Evolutionary conservation across 2,888 invertebrate genomes (phyloP), one percentile per base, ranked within the genome.

Genomic region (Drosophila borborema): DNA sequence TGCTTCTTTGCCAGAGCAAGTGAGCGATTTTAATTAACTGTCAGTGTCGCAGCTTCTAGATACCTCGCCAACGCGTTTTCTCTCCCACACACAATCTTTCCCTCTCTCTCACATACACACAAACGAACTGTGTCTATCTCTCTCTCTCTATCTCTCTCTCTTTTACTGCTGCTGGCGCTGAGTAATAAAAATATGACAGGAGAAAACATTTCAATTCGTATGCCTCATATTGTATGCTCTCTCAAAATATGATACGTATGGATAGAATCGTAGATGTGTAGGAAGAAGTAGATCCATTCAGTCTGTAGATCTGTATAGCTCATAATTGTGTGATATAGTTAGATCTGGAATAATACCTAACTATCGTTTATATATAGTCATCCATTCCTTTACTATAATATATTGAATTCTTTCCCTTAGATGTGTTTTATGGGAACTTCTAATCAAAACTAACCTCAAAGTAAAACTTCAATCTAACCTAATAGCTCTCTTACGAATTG

Each of bases 1-100:
- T 53, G 20, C 53, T 58, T 46, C 45, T 58, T 81, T 77, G 54
- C 63, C 65, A 64, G 69, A 72, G 72, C 74, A 84, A 87, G 82
- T 81, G 79, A 77, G 74, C 86, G 83, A 80, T 85, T 85, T 85
- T 90, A 85, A 85, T 85, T 85, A 85, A 90, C 85, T 90, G 86
- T 74, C 80, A 85, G 72, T 74, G 80, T 79, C 74, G 82, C 80
- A 14, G 36, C 23, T 10, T 18, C 48, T 12, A 48, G 43, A 36
- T 40, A 58, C 38, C 41, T n/a, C 48, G 8, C 18, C 10, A 12
- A 9, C 20, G 20, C 20, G 14, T 12, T 34, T n/a, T 20, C 18
- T 41, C 41, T 36, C 18, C 14, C 20, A 6, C 38, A 14, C 38
- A 14, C 14, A 38, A 14, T 12, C 20, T 28, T 14, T 20, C 38